phyloP scores from a whole-genome alignment of 2,113 vertebrate species.

The Tretioscincus oriximinensis region DNA sequence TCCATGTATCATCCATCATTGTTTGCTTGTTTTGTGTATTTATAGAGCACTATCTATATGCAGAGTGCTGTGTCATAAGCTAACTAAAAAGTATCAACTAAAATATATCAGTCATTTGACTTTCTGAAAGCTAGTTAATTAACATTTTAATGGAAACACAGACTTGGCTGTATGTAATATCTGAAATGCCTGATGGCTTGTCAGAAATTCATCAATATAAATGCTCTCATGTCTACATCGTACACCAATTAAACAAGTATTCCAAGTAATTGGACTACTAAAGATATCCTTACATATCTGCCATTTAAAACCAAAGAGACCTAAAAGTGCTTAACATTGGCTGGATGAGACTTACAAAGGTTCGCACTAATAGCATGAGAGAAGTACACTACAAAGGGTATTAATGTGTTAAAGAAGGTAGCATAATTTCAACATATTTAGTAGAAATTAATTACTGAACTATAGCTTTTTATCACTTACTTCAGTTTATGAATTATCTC shows the following conservation, averaged over 20 bases:
- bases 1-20: no score
- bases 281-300: background rate
- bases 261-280: background rate
- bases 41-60: no score
- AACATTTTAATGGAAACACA: background rate
- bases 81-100: background rate
- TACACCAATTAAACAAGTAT: background rate
- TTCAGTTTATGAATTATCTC: background rate
- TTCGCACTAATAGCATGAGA: background rate
- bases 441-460: background rate
- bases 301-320: background rate
- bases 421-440: background rate
- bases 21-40: no score
- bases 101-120: background rate
- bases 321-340: background rate
- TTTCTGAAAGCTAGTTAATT: background rate
- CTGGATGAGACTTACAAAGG: background rate
- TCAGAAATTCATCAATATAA: background rate
- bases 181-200: background rate
- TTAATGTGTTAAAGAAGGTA: background rate
- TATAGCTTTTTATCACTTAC: background rate
- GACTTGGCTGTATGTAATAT: background rate
- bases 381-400: background rate
- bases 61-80: no score
- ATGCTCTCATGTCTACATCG: background rate